A percentile compares a stretch with the other conserved stretches of the same genome.
These are phyloP conservation scores for Percopsis omiscomaycus DNA, from an alignment of 2,797 vertebrate species.

Conservation along the genomic window DNA sequence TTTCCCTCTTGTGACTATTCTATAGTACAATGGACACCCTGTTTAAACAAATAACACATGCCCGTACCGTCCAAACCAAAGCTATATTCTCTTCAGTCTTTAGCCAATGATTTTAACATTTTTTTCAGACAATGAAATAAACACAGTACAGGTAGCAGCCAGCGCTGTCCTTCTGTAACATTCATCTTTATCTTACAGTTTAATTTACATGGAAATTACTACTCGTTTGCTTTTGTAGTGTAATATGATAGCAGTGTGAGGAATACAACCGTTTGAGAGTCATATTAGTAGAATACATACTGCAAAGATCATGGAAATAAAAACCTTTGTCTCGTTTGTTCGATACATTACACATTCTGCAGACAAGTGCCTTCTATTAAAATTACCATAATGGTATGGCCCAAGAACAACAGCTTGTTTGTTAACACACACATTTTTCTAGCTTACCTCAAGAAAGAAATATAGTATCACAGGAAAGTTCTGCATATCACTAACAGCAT, in stretches of 20 bases:
- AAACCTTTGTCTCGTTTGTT: constrained; percentile 31
- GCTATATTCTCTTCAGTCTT: constrained; percentile 41
- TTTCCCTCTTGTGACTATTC: constrained; percentile 40
- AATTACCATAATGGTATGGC: constrained; percentile 34
- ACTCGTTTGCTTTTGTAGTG: constrained; percentile 31
- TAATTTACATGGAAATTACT: constrained; percentile 54
- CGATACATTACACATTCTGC: constrained; percentile 44
- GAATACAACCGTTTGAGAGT: constrained; percentile 37
- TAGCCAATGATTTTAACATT: constrained; percentile 24
- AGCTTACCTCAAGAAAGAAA: constrained; percentile 40
- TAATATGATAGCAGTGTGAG: constrained; percentile 36
- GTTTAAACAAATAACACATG: constrained; percentile 50
- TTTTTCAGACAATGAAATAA: constrained; percentile 46
- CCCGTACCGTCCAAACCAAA: constrained; percentile 52
- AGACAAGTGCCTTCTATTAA: constrained; percentile 41
- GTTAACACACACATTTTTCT: constrained; percentile 65
- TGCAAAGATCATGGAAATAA: constrained; percentile 38
- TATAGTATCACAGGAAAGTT: constrained; percentile 58
- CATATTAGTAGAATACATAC: constrained; percentile 34
- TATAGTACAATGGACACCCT: constrained; percentile 50
- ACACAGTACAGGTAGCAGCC: constrained; percentile 58
- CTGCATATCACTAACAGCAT: constrained; percentile 50
- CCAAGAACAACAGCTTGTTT: constrained; percentile 49
- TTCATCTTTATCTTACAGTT: constrained; percentile 47
- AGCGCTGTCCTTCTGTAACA: constrained; percentile 46